A percentile compares a stretch with the other conserved stretches of the same genome.
These are phyloP conservation scores for Frankliniella intonsa DNA, from an alignment of 2,888 invertebrate genomes.

Conservation along the genomic window DNA sequence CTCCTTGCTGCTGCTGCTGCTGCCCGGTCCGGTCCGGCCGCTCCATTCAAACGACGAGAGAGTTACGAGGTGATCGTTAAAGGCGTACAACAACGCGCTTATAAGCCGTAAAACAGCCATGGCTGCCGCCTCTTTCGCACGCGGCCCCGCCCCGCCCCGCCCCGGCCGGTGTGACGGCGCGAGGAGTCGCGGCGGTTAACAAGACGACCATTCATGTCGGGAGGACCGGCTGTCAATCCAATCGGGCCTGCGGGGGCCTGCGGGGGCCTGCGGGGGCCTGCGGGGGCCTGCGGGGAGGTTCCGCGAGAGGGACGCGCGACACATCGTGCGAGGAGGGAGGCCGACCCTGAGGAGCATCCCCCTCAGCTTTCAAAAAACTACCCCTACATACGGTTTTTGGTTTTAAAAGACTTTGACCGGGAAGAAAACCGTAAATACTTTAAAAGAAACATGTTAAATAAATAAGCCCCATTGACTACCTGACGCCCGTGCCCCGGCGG, in stretches of 20 bases:
- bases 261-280: too few species aligned
- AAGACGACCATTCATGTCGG: not conserved
- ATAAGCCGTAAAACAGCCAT: constrained; percentile 5
- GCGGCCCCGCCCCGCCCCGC: not conserved
- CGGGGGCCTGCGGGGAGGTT: too few species aligned
- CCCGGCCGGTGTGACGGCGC: not conserved
- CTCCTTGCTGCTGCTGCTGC: too few species aligned
- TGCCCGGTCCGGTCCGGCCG: too few species aligned
- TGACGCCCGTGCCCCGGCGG: too few species aligned
- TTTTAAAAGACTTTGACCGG: not conserved
- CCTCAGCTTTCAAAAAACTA: too few species aligned
- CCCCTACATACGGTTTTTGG: not conserved
- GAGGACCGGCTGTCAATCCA: not conserved
- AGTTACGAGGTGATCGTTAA: constrained; percentile 6
- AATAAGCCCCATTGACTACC: too few species aligned
- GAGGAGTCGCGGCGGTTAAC: not conserved
- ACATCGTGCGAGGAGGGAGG: too few species aligned
- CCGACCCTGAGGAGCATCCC: too few species aligned
- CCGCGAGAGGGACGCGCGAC: too few species aligned
- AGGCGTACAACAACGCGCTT: not conserved
- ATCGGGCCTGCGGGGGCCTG: too few species aligned
- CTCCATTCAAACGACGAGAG: not conserved
- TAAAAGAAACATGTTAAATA: too few species aligned
- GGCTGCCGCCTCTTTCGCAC: not conserved
- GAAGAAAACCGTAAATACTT: not conserved